Base-by-base conservation (phyloP, 2,113 vertebrate species). In the Myocastor coypus region DNA sequence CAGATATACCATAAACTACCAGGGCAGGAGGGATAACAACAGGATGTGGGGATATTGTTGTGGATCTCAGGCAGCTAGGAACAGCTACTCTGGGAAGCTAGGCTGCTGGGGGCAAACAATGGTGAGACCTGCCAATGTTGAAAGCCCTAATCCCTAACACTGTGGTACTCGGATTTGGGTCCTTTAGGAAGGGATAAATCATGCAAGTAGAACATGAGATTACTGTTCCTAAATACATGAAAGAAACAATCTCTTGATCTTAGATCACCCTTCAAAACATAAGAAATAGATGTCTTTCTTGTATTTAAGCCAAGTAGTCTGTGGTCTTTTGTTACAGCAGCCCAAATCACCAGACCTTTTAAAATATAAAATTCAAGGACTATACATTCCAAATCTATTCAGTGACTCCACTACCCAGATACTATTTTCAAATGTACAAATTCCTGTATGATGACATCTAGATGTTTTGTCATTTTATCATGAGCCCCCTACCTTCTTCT, bases 221-320 rank as follows among this genome's bases (percentile, higher is more conserved):
- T 59, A 71, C 13, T 73, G 37, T 5, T 32, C 37, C n/a, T 83
- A 61, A 64, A n/a, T 28, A 69, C 34, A 59, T 0, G 7, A 77
- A 26, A 82, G 20, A 80, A 37, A 52, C n/a, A 55, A 4, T 55
- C 34, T 83, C 68, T 77, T 88, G 46, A 66, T 46, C 68, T 82
- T n/a, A 26, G 64, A 7, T 14, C 46, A 85, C 50, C 30, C 68
- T 92, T 61, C 66, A 68, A 42, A 88, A 88, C 20, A 17, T 63
- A 30, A 96, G 26, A 94, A 91, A 78, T 81, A 94, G 64, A 89
- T 40, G 34, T 83, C 64, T 66, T n/a, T 73, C 64, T 59, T 40
- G 30, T 71, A 37, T 87, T 91, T 77, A 88, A 91, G 40, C 8
- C 64, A 88, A 3, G 8, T 7, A 46, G 40, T 69, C 40, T 55